phyloP scores from a whole-genome alignment of 1,140 invertebrate genomes.

The Eumeta japonica region DNA sequence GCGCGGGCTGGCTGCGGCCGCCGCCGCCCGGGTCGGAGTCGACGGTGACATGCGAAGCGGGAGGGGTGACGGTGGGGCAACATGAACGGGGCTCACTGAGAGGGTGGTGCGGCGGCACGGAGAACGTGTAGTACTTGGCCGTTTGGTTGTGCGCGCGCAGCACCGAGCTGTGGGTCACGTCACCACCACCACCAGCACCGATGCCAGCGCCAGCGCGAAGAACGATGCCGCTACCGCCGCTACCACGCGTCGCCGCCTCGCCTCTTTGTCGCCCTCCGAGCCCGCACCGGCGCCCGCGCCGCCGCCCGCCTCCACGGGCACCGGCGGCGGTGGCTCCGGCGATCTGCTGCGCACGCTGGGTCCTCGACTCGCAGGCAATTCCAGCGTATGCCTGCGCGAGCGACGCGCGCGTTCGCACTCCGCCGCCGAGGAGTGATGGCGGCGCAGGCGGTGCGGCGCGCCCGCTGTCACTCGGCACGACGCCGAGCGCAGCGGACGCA shows the following conservation, averaged over 20 bases:
- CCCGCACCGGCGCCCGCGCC: slow-evolving; percentile 20
- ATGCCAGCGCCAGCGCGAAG: slow-evolving; percentile 65
- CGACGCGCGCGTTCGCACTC: slow-evolving; percentile 47
- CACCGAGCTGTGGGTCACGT: slow-evolving; percentile 68
- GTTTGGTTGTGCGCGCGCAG: slow-evolving; percentile 59
- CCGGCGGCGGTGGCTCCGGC: slow-evolving; percentile 31
- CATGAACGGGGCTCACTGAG: slow-evolving; percentile 58
- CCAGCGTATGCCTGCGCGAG: slow-evolving; percentile 39
- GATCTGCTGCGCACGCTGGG: slow-evolving; percentile 42
- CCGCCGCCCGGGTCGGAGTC: slow-evolving; percentile 45
- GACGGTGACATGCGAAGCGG: slow-evolving; percentile 56
- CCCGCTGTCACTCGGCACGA: slow-evolving; percentile 42
- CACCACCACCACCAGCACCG: slow-evolving; percentile 69
- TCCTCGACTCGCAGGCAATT: slow-evolving; percentile 38
- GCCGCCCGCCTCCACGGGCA: slow-evolving; percentile 27
- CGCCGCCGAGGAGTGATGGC: slow-evolving; percentile 45
- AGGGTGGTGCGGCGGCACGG: slow-evolving; percentile 58
- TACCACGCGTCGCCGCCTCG: slow-evolving; percentile 64
- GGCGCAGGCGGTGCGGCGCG: slow-evolving; percentile 41
- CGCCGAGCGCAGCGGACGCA: slow-evolving; percentile 44
- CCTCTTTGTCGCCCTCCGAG: slow-evolving; percentile 49
- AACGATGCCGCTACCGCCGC: slow-evolving; percentile 67
- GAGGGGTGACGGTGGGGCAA: slow-evolving; percentile 55
- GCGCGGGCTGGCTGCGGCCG: slow-evolving; percentile 45
- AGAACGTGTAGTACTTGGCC: slow-evolving; percentile 64